Percentiles rank a stretch among this genome's conserved stretches.
phyloP scores from a whole-genome alignment of 2,797 vertebrate genomes.

The Lepus oiostolus region DNA sequence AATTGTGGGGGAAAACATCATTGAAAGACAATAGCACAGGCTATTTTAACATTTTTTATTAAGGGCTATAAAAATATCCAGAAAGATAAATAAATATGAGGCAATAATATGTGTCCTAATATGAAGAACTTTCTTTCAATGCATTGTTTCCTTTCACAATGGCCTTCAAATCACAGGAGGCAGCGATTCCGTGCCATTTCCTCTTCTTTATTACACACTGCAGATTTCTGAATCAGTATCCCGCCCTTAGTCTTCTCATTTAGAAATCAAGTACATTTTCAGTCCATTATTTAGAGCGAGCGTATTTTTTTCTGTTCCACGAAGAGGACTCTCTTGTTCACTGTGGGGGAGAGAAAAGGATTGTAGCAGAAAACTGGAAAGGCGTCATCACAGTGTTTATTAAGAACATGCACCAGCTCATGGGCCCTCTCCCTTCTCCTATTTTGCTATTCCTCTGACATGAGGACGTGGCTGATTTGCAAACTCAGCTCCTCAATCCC shows the following conservation, averaged over 20 bases:
- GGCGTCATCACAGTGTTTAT: conserved; percentile 23
- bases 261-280: conserved; percentile 83
- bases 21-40: conserved; percentile 85
- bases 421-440: neutral
- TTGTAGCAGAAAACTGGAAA: conserved; percentile 71
- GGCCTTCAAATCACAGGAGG: conserved; percentile 87
- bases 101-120: conserved; percentile 86
- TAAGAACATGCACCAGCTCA: neutral
- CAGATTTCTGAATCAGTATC: conserved; percentile 84
- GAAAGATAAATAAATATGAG: conserved; percentile 88
- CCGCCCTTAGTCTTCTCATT: conserved; percentile 74
- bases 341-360: conserved; percentile 86
- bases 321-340: conserved; percentile 96
- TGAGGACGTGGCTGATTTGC: neutral
- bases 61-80: conserved; percentile 88
- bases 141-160: conserved; percentile 89
- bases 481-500: conserved; percentile 47
- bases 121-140: conserved; percentile 86
- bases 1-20: conserved; percentile 82
- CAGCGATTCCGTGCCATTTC: conserved; percentile 84
- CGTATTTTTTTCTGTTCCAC: conserved; percentile 96
- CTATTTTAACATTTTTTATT: conserved; percentile 89
- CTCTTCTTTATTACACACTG: conserved; percentile 82
- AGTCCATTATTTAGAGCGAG: conserved; percentile 91
- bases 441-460: conserved; percentile 25